Percentiles rank a stretch among this genome's conserved stretches.
Conservation (phyloP, 2,113 vertebrate genomes). For the Prietella phreatophila region DNA sequence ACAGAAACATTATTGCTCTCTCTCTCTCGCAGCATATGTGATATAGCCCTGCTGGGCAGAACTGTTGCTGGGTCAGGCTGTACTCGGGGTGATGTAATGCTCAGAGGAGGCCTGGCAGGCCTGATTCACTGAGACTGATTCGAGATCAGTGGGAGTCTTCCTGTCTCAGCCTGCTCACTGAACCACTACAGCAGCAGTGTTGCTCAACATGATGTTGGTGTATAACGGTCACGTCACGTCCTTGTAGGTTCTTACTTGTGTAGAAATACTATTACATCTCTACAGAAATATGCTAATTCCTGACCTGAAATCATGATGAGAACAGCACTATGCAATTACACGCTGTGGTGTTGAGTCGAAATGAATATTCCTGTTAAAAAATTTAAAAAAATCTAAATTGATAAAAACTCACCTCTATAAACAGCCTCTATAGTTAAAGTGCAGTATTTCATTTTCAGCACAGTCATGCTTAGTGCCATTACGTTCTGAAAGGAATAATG, state of each 20-base stretch:
- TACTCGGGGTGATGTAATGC: conserved; percentile 73
- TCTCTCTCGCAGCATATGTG: conserved; percentile 6
- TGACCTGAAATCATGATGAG: conserved; percentile 1
- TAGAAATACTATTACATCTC: not conserved
- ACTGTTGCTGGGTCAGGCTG: conserved; percentile 62
- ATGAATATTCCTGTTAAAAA: not conserved
- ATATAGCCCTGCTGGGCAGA: conserved; percentile 26
- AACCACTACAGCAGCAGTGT: conserved; percentile 19
- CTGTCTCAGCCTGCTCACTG: conserved; percentile 33
- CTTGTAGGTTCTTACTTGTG: too few relatives aligned
- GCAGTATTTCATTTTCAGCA: conserved; percentile 41
- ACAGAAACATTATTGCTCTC: not conserved
- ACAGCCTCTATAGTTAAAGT: conserved; percentile 39
- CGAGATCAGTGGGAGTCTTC: conserved; percentile 25
- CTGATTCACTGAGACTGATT: conserved; percentile 42
- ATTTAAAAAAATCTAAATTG: conserved; percentile 15
- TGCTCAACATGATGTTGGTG: conserved; percentile 7
- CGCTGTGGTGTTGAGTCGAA: conserved; percentile 1
- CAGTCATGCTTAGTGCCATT: conserved; percentile 35
- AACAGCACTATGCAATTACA: not conserved
- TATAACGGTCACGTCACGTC: not conserved
- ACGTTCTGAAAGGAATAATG: conserved; percentile 34
- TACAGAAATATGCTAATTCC: not conserved
- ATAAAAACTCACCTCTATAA: conserved; percentile 4
- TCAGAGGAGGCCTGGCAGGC: conserved; percentile 60